Base-by-base conservation (phyloP, 2,888 invertebrate genomes). In the Melanchra persicariae region DNA sequence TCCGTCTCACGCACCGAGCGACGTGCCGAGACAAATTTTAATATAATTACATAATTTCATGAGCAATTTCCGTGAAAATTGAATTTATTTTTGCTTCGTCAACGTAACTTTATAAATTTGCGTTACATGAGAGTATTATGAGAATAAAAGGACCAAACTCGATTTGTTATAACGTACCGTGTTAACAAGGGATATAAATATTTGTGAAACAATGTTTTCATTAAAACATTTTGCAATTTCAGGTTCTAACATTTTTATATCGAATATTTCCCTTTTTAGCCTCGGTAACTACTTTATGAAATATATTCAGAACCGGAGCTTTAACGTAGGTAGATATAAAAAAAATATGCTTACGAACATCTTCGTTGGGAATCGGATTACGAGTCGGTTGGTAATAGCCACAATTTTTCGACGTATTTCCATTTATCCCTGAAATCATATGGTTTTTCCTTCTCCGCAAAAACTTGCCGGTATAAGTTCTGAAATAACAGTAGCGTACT, bases 31-130 rank as follows among this genome's bases (percentile, higher is more conserved):
- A 83, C 83, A 83, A 70, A 83, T 85, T 84, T 83, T 85, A 84
- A 83, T 81, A 79, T 81, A 85, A 85, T 85, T 83, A 84, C 76
- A 77, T 70, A 75, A 85, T 85, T 85, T 81, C 81, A 79, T 71
- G 72, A 85, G 74, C 81, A 83, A 85, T 84, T 84, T 83, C 70
- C 73, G 54, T 67, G 71, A 76, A 84, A 83, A 83, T 85, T 79
- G 60, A 74, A 81, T 85, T 85, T 83, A 83, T 79, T 83, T 83
- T 79, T 77, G 85, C 85, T 83, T 77, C 76, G 73, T 81, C 67
- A 69, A 68, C 76, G 63, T 75, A 71, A 79, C 63, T 77, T 85
- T 65, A 81, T 72, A 75, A 83, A 71, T 70, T 69, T 64, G 61
- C 54, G 64, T 69, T 63, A 60, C 63, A 47, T 52, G 30, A 24